Evolutionary conservation across 2,888 invertebrate genomes (phyloP).

Genomic region (Drosophila acutilabella): DNA sequence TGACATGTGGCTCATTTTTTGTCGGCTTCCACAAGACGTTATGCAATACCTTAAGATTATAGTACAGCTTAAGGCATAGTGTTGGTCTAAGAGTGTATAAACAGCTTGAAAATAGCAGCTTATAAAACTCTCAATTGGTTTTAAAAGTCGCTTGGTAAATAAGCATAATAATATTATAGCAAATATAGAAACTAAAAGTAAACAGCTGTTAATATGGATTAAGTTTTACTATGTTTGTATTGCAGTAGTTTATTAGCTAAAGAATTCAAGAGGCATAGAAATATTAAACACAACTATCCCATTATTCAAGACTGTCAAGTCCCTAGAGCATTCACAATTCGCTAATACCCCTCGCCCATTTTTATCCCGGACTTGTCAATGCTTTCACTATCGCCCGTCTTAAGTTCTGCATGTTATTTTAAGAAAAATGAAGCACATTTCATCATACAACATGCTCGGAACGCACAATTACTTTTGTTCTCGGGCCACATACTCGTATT

Average conservation of each 20-base stretch:
- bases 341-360: background rate
- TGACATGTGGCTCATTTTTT: constrained; percentile 71
- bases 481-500: constrained; percentile 31
- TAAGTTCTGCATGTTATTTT: constrained; percentile 51
- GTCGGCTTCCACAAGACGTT: constrained; percentile 24
- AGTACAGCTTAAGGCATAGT: constrained; percentile 22
- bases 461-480: constrained; percentile 60
- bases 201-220: no score
- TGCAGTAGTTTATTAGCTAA: no score
- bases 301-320: background rate
- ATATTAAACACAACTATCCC: background rate
- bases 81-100: background rate
- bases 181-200: no score
- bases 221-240: no score
- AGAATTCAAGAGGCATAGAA: no score
- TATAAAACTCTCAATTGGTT: no score
- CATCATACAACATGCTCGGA: constrained; percentile 51
- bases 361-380: constrained; percentile 12
- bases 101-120: no score
- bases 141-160: no score
- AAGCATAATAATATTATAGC: no score
- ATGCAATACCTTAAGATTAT: constrained; percentile 34
- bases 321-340: background rate
- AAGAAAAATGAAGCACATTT: constrained; percentile 64
- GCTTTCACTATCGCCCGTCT: constrained; percentile 37